phyloP scores from a whole-genome alignment of 1,140 invertebrate species.

The Drosophila mojavensis region DNA sequence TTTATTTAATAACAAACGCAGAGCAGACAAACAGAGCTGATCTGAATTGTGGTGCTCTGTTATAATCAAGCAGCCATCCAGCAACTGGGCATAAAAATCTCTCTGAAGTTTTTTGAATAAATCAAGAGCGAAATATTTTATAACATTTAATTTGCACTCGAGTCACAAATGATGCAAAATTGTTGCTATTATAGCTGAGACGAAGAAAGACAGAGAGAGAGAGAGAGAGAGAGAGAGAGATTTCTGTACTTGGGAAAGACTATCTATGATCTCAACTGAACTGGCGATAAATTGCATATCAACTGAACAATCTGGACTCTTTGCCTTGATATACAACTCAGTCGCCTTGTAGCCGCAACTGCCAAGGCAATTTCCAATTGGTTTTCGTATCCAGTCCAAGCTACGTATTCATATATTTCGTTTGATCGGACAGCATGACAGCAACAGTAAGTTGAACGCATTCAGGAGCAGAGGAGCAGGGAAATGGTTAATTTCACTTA shows the following conservation, averaged over 20 bases:
- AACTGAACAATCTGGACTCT: too few relatives aligned
- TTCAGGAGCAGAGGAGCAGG: conserved; percentile 5
- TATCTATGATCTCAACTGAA: too few relatives aligned
- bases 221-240: too few relatives aligned
- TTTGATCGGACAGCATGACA: conserved; percentile 26
- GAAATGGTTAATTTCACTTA: conserved; percentile 60
- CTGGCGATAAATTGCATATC: too few relatives aligned
- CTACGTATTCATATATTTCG: conserved; percentile 4
- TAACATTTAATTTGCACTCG: conserved; percentile 60
- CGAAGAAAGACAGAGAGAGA: too few relatives aligned
- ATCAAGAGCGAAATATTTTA: conserved; percentile 76
- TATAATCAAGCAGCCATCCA: conserved; percentile 21
- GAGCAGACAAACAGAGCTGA: conserved; percentile 34
- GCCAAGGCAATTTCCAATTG: conserved; percentile 3
- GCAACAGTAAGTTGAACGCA: conserved; percentile 31
- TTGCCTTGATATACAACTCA: neutral
- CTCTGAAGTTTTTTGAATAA: conserved; percentile 63
- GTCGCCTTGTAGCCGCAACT: conserved; percentile 2
- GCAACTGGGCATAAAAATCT: conserved; percentile 50
- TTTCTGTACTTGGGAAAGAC: too few relatives aligned
- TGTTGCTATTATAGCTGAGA: conserved; percentile 6
- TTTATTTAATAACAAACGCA: conserved; percentile 82
- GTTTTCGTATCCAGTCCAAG: conserved; percentile 24
- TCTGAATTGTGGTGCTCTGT: conserved; percentile 18
- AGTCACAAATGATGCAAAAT: conserved; percentile 6